These are phyloP conservation scores for Lepidotrigona ventralis DNA, from an alignment of 1,140 invertebrate genomes.

Conservation along the genomic window DNA sequence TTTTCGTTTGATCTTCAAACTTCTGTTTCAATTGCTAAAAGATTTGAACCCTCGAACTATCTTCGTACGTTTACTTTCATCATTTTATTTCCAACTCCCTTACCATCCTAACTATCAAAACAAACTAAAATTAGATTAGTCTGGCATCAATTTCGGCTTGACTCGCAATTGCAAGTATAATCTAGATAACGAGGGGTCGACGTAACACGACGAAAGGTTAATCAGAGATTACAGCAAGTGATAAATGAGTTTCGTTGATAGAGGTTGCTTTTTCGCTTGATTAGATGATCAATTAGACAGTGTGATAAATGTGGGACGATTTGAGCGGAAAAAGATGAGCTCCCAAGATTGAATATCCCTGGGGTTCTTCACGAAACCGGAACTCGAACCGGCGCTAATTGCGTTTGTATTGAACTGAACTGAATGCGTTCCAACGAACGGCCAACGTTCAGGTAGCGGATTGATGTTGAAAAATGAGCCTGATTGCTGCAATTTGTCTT, in stretches of 20 bases:
- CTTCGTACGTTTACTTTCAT: too few species aligned
- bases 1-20: too few species aligned
- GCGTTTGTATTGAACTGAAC: background rate
- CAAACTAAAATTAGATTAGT: background rate
- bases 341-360: background rate
- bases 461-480: constrained; percentile 2
- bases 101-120: background rate
- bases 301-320: constrained; percentile 4
- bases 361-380: background rate
- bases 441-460: too few species aligned
- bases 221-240: background rate
- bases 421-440: background rate
- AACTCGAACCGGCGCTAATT: too few species aligned
- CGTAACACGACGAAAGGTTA: background rate
- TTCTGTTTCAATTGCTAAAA: too few species aligned
- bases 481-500: background rate
- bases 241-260: constrained; percentile 2
- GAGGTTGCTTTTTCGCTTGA: constrained; percentile 5
- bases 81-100: too few species aligned
- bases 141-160: too few species aligned
- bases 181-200: background rate
- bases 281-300: constrained; percentile 5
- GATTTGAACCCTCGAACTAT: too few species aligned
- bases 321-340: background rate
- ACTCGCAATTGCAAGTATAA: background rate